A percentile compares a stretch with the other conserved stretches of the same genome.
Conservation (phyloP, 2,888 invertebrate genomes). For the Apodemia arnacis region DNA sequence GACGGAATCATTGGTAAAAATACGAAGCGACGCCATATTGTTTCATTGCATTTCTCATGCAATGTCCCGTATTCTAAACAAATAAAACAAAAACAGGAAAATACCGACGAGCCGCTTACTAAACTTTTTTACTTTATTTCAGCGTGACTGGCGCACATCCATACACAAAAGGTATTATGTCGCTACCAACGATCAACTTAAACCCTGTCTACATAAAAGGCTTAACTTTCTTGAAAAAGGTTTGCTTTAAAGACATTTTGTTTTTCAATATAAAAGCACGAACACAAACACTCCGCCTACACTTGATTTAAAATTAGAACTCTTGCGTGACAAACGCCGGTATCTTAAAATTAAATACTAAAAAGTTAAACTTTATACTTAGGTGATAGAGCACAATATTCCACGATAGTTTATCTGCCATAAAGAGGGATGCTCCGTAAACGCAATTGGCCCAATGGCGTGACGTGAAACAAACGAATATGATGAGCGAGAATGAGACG, state of each 20-base stretch:
- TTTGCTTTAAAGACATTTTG: slow-evolving; percentile 93
- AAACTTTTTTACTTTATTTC: slow-evolving; percentile 93
- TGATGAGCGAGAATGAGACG: slow-evolving; percentile 91
- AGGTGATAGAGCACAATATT: slow-evolving; percentile 93
- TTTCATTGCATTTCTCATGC: slow-evolving; percentile 93
- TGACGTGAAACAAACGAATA: slow-evolving; percentile 93
- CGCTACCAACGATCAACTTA: slow-evolving; percentile 90
- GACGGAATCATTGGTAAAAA: slow-evolving; percentile 86
- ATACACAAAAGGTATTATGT: slow-evolving; percentile 91
- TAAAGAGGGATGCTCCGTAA: slow-evolving; percentile 94
- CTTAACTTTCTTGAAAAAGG: slow-evolving; percentile 93
- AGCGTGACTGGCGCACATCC: slow-evolving; percentile 84
- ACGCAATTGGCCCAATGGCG: slow-evolving; percentile 93
- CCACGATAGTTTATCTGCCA: slow-evolving; percentile 91
- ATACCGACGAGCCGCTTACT: slow-evolving; percentile 93
- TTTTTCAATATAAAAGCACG: slow-evolving; percentile 93
- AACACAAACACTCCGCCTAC: slow-evolving; percentile 93
- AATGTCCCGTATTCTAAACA: slow-evolving; percentile 93
- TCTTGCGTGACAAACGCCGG: slow-evolving; percentile 94
- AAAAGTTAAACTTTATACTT: slow-evolving; percentile 93
- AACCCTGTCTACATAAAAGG: slow-evolving; percentile 92
- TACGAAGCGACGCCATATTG: slow-evolving; percentile 91
- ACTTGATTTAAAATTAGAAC: slow-evolving; percentile 94
- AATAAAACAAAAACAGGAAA: slow-evolving; percentile 93
- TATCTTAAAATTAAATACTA: slow-evolving; percentile 92